These are phyloP conservation scores for Mesorhabditis sp. DNA, from an alignment of 2,888 invertebrate genomes.

Conservation along the genomic window DNA sequence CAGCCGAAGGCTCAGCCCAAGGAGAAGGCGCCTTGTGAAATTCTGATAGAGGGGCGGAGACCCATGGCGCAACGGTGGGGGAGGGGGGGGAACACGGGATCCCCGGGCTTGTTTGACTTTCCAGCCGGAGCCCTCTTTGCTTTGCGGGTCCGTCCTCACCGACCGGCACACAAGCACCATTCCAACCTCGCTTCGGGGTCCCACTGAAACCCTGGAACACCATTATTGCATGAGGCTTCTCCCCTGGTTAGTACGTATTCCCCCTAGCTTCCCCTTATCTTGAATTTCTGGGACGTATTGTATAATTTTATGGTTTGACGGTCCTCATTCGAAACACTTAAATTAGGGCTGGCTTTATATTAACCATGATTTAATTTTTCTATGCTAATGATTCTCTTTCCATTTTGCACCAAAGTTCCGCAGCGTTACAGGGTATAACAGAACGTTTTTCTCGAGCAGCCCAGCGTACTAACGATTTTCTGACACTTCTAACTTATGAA, in stretches of 20 bases:
- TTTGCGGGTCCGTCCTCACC: neutral
- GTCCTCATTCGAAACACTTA: no score
- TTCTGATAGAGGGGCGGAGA: conserved; percentile 6
- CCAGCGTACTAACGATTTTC: no score
- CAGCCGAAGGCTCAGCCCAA: neutral
- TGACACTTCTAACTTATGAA: no score
- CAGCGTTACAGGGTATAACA: no score
- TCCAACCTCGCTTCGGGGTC: no score
- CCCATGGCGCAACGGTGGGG: neutral
- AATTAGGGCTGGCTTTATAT: no score
- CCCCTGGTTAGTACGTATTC: neutral
- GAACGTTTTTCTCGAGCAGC: no score
- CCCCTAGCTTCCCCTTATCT: neutral
- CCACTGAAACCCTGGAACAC: no score
- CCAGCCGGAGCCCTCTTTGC: neutral
- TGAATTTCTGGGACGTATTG: neutral
- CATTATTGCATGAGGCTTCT: no score
- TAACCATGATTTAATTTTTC: neutral
- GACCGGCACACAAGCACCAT: no score
- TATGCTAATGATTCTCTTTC: neutral
- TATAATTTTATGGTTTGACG: neutral
- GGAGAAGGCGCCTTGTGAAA: conserved; percentile 6
- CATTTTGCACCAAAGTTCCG: no score
- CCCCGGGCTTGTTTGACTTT: neutral
- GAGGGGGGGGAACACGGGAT: conserved; percentile 2